phyloP scores from a whole-genome alignment of 2,888 invertebrate species.

The Andricus quercusramuli region DNA sequence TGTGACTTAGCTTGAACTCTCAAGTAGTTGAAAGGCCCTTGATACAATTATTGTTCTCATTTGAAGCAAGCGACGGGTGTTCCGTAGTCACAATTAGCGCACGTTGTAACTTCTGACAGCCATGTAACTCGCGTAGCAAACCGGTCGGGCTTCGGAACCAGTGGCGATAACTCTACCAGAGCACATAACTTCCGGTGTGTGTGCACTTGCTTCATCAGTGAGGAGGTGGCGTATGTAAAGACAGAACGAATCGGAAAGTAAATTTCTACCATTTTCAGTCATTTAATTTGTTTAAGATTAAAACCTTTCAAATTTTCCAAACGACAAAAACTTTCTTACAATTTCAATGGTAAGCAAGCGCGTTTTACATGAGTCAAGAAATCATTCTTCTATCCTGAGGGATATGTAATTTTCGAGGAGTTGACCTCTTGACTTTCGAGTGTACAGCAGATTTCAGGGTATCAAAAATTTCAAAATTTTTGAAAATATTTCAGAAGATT shows the following conservation, averaged over 20 bases:
- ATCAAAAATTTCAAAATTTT: no score
- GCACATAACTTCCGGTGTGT: constrained; percentile 57
- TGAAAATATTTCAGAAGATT: no score
- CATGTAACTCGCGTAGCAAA: constrained; percentile 53
- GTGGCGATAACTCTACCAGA: constrained; percentile 50
- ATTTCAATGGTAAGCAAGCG: neutral
- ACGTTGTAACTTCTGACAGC: constrained; percentile 35
- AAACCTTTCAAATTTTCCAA: neutral
- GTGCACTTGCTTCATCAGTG: constrained; percentile 55
- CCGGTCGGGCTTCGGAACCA: constrained; percentile 50
- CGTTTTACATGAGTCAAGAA: neutral
- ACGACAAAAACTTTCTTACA: neutral
- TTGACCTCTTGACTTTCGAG: no score
- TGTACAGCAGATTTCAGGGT: no score
- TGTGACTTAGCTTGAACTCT: neutral
- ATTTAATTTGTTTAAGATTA: neutral
- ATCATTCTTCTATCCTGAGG: neutral
- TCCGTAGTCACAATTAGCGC: constrained; percentile 24
- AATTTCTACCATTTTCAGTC: neutral
- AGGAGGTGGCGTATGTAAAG: constrained; percentile 1
- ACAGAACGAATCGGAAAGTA: neutral
- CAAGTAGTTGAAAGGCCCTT: neutral
- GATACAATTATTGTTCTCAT: constrained; percentile 22
- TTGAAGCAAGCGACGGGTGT: neutral
- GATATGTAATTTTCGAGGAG: no score